Evolutionary conservation across 2,797 vertebrate species (phyloP).

Genomic region (Acanthurus leucopareius): DNA sequence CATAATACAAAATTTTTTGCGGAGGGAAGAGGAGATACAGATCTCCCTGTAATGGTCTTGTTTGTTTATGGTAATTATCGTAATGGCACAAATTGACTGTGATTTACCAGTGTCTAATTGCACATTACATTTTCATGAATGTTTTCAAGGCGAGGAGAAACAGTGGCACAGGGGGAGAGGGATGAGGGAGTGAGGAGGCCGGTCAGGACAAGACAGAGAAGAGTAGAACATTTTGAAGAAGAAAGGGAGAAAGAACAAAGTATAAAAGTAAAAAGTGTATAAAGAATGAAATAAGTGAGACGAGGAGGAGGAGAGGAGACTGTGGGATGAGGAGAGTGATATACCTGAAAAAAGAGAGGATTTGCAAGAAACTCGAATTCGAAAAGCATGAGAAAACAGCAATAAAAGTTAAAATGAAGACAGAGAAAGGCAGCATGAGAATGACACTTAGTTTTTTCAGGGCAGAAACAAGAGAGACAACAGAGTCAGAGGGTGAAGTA

Average conservation of each 20-base stretch:
- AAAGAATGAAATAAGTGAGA: not conserved
- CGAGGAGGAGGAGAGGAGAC: not conserved
- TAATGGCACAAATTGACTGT: slow-evolving; percentile 65
- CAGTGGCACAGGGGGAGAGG: not conserved
- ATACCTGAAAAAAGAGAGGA: not conserved
- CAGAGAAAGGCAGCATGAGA: not conserved
- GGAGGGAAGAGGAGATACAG: slow-evolving; percentile 42
- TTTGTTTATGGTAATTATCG: slow-evolving; percentile 54
- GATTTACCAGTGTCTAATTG: slow-evolving; percentile 61
- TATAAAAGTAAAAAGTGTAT: not conserved
- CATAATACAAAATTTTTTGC: slow-evolving; percentile 5
- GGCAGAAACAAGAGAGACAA: not conserved
- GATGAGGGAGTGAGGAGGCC: not conserved
- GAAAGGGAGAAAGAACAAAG: not conserved
- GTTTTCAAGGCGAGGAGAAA: slow-evolving; percentile 21
- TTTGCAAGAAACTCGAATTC: not conserved
- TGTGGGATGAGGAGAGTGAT: not conserved
- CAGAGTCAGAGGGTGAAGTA: slow-evolving; percentile 4
- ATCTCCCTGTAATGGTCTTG: slow-evolving; percentile 64
- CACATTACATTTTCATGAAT: slow-evolving; percentile 42
- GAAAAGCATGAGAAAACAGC: not conserved
- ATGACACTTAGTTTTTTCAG: not conserved
- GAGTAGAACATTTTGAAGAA: not conserved
- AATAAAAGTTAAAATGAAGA: not conserved
- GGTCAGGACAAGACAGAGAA: not conserved